phyloP scores from a whole-genome alignment of 1,140 invertebrate genomes.

The Aphis craccivora region DNA sequence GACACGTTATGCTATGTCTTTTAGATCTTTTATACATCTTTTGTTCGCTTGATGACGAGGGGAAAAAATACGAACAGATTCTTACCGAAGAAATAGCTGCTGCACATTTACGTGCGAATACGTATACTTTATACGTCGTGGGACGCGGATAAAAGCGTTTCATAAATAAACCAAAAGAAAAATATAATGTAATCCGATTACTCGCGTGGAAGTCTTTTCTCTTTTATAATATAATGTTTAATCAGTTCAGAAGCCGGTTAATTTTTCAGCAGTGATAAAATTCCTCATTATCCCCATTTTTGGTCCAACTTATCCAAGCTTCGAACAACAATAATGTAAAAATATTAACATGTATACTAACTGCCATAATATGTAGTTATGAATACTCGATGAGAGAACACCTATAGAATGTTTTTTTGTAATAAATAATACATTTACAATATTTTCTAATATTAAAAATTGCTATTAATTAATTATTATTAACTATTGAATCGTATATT shows the following conservation, averaged over 20 bases:
- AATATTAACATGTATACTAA: neutral
- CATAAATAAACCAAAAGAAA: neutral
- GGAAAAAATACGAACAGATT: neutral
- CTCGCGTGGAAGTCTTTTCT: neutral
- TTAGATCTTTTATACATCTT: neutral
- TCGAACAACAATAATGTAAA: neutral
- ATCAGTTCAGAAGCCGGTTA: neutral
- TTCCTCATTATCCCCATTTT: neutral
- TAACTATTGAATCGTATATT: neutral
- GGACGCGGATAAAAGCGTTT: neutral
- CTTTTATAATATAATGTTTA: neutral
- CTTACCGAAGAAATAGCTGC: neutral
- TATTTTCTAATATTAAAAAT: neutral
- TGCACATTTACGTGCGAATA: neutral
- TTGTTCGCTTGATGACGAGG: neutral
- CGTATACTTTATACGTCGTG: neutral
- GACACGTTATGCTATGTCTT: neutral
- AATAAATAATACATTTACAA: neutral
- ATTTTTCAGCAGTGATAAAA: neutral
- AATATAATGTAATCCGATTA: slow-evolving; percentile 8
- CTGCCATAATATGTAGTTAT: neutral
- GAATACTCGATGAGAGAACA: neutral
- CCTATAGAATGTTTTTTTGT: neutral
- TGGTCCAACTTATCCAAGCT: neutral
- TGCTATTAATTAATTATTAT: neutral